These are phyloP conservation scores for Cenopis cana DNA, from an alignment of 2,888 invertebrate genomes.

Conservation along the genomic window DNA sequence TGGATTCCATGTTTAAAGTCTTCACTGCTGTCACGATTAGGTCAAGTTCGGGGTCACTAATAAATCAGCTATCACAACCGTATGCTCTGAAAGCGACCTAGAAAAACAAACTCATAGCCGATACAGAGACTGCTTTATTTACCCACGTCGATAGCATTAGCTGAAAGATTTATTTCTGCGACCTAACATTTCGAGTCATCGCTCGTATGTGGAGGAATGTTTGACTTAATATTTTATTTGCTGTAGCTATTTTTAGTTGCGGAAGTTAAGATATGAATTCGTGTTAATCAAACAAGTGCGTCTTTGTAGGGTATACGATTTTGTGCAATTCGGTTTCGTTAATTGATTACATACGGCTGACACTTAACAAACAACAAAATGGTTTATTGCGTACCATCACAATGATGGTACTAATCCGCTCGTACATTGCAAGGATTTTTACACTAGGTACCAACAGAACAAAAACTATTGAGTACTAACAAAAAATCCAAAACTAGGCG, in stretches of 20 bases:
- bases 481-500: too few relatives aligned
- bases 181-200: slow-evolving; percentile 19
- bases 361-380: background rate
- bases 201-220: slow-evolving; percentile 42
- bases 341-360: background rate
- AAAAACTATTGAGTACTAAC: too few relatives aligned
- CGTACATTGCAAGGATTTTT: too few relatives aligned
- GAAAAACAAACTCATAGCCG: slow-evolving; percentile 31
- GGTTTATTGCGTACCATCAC: background rate
- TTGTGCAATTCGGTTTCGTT: slow-evolving; percentile 26
- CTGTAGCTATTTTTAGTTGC: slow-evolving; percentile 64
- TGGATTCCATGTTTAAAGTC: slow-evolving; percentile 15
- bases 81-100: slow-evolving; percentile 42
- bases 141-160: slow-evolving; percentile 16
- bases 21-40: slow-evolving; percentile 35
- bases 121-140: slow-evolving; percentile 27
- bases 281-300: slow-evolving; percentile 64
- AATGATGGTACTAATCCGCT: too few relatives aligned
- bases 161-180: slow-evolving; percentile 34
- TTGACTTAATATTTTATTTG: slow-evolving; percentile 54
- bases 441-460: too few relatives aligned
- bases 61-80: slow-evolving; percentile 43
- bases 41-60: slow-evolving; percentile 40
- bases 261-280: slow-evolving; percentile 69
- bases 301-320: slow-evolving; percentile 52